Conservation (phyloP, 2,888 invertebrate genomes). For the Geophilus truncorum region DNA sequence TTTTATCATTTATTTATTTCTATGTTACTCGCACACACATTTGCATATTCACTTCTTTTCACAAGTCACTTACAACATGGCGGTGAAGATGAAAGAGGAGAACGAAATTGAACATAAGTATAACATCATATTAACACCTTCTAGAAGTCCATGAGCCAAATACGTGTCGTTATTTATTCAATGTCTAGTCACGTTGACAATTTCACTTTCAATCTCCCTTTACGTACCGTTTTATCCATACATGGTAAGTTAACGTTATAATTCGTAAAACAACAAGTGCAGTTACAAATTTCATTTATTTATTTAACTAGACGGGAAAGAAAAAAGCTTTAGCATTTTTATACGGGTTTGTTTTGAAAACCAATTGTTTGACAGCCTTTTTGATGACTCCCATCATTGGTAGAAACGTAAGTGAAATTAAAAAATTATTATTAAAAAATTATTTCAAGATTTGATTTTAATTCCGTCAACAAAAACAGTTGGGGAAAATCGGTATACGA, state of each 20-base stretch:
- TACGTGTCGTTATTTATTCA: conserved; percentile 34
- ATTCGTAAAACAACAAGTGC: background rate
- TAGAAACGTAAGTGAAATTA: conserved; percentile 42
- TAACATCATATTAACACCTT: background rate
- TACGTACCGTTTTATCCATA: conserved; percentile 43
- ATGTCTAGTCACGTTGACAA: conserved; percentile 39
- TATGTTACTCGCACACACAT: too few relatives aligned
- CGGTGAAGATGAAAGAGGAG: background rate
- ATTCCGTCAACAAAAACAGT: conserved; percentile 34
- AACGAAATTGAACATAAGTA: background rate
- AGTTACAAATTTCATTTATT: background rate
- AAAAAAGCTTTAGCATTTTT: conserved; percentile 42
- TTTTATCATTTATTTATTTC: too few relatives aligned
- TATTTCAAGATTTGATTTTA: background rate
- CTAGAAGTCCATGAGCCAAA: background rate
- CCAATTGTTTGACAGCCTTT: conserved; percentile 44
- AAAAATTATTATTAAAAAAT: conserved; percentile 4
- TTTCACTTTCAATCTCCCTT: conserved; percentile 41
- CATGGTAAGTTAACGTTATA: conserved; percentile 38
- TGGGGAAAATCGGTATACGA: conserved; percentile 40
- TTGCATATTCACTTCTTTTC: too few relatives aligned
- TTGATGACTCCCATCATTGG: conserved; percentile 43
- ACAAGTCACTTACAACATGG: background rate
- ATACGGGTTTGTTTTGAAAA: conserved; percentile 44
- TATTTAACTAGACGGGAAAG: conserved; percentile 41